Evolutionary conservation across 2,113 vertebrate genomes (phyloP).

Genomic region (Arizona elegans): DNA sequence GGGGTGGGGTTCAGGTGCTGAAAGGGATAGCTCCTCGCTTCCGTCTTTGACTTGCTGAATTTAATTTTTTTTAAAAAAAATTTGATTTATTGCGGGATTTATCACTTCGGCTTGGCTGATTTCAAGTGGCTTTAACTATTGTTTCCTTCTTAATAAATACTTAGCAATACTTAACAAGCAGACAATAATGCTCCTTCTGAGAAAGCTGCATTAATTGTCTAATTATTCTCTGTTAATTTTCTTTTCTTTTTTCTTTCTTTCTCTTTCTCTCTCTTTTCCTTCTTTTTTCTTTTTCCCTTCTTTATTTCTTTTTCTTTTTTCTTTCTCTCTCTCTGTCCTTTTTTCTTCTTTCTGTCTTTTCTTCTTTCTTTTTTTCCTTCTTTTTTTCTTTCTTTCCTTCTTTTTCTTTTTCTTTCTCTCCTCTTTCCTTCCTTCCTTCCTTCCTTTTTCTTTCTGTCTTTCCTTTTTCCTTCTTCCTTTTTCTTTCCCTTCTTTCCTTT

Average conservation of each 20-base stretch:
- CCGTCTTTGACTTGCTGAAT: not conserved
- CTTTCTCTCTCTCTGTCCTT: no score
- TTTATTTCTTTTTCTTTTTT: no score
- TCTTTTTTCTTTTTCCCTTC: no score
- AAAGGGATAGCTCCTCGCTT: rapidly evolving
- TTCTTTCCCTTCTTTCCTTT: no score
- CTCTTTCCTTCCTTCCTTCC: no score
- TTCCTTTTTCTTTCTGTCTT: not conserved
- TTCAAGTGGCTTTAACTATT: not conserved
- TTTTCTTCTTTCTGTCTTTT: no score
- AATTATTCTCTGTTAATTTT: not conserved
- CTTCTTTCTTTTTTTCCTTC: no score
- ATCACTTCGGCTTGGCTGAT: not conserved
- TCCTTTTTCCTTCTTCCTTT: no score
- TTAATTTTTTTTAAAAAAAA: no score
- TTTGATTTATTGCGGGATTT: not conserved
- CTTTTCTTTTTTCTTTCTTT: no score
- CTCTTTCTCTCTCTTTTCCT: no score
- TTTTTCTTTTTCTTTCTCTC: not conserved
- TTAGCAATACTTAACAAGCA: not conserved
- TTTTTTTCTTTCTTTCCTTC: not conserved
- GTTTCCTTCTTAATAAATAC: not conserved
- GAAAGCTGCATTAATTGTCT: not conserved
- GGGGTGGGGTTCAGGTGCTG: not conserved
- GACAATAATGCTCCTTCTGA: not conserved